Conservation (phyloP, 2,888 invertebrate genomes). For the Loripinus fragilis region DNA sequence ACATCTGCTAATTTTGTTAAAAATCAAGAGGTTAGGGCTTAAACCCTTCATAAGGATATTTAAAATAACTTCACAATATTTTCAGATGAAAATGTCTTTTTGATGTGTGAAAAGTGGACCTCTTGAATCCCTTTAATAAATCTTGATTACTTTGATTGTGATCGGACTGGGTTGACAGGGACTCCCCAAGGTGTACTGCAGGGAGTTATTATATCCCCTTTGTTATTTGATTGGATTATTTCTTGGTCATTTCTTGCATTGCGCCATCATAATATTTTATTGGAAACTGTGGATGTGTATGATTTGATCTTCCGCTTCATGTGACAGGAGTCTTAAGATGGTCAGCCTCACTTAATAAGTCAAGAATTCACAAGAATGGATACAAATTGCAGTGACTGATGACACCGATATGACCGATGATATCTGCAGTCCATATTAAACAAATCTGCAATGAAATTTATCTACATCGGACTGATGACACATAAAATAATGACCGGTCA, state of each 20-base stretch:
- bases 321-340: not conserved
- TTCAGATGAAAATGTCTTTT: not conserved
- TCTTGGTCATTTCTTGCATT: conserved; percentile 21
- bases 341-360: not conserved
- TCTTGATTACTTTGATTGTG: conserved; percentile 1
- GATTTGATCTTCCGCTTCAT: conserved; percentile 18
- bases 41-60: no score
- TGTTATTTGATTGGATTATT: conserved; percentile 24
- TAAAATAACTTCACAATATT: no score
- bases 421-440: no score
- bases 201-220: conserved; percentile 13
- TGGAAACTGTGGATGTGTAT: not conserved
- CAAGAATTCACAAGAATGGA: not conserved
- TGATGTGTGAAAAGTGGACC: not conserved
- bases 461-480: no score
- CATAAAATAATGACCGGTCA: no score
- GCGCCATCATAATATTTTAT: conserved; percentile 21
- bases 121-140: conserved; percentile 7
- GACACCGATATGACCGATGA: not conserved
- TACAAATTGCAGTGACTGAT: not conserved
- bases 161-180: conserved; percentile 6
- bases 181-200: conserved; percentile 9
- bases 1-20: no score
- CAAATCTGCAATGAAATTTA: no score
- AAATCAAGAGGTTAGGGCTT: no score